Base-by-base conservation (phyloP, 92 coral and sea anemone genomes). In the Porites rus region DNA sequence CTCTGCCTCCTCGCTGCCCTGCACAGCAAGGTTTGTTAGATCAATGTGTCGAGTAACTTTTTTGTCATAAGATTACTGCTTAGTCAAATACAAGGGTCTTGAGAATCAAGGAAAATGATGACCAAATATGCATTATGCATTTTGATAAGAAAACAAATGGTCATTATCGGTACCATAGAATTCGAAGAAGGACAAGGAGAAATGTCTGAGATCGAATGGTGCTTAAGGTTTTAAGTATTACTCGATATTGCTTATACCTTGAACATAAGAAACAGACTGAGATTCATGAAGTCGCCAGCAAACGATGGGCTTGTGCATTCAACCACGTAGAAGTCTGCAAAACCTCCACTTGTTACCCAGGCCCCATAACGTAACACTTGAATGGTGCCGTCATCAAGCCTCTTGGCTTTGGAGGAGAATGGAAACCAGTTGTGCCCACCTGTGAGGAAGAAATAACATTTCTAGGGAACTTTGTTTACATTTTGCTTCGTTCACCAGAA, bases 391-490 rank as follows among this genome's bases (percentile, higher is more conserved):
- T 91, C 94, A 66, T 84, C 86, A 1, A 83, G 63, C 61, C 63
- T 78, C 73, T 88, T 88, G n/a, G 91, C 83, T 72, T 91, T 91
- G 51, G 94, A 91, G 86, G 87, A 82, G 89, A 88, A 72, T 28
- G 94, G 88, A 65, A 87, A 83, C 94, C 94, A 91, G 75, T 83
- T 91, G 63, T 91, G 94, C 8, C 94, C 92, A 78, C 94, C 94
- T 91, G 50, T 56, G 17, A 5, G 52, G 72, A 3, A 17, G 17
- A 14, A 13, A 18, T 52, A 19, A 21, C 9, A 19, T 51, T 52
- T 38, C 4, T 38, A 38, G 46, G 16, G 61, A 14, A 10, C 5
- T 56, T 14, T 10, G 61, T 56, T 10, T 56, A 10, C 61, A 14
- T 56, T 56, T 56, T 56, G 3, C 16, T 56, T 56, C 0, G 61